Conservation (phyloP, 2,888 invertebrate genomes). For the Tachina lurida region DNA sequence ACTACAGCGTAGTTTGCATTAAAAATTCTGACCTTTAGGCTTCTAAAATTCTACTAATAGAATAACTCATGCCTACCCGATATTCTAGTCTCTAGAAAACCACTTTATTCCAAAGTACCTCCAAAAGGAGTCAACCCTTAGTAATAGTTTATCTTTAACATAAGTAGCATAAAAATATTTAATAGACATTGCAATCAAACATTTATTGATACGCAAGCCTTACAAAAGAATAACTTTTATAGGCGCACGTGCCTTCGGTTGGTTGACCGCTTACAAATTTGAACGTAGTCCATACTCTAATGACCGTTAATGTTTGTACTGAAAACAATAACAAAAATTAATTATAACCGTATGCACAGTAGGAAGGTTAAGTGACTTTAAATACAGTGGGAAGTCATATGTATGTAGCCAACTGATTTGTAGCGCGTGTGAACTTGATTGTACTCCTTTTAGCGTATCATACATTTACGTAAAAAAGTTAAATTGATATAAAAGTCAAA, state of each 20-base stretch:
- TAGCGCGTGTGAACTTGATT: slow-evolving; percentile 62
- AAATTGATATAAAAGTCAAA: slow-evolving; percentile 50
- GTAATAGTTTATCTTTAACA: background rate
- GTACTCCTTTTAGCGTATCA: slow-evolving; percentile 35
- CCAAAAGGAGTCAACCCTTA: background rate
- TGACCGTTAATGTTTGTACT: slow-evolving; percentile 53
- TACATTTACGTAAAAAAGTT: slow-evolving; percentile 41
- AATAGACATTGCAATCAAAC: background rate
- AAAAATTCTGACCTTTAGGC: too few relatives aligned
- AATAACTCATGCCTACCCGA: too few relatives aligned
- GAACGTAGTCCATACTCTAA: slow-evolving; percentile 35
- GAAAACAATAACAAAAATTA: slow-evolving; percentile 55
- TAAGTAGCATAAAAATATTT: background rate
- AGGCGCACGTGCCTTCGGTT: slow-evolving; percentile 37
- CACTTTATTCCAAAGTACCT: too few relatives aligned
- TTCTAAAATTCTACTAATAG: too few relatives aligned
- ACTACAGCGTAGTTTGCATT: too few relatives aligned
- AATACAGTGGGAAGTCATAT: slow-evolving; percentile 76
- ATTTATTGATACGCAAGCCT: slow-evolving; percentile 15
- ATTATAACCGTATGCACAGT: slow-evolving; percentile 66
- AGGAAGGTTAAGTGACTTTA: slow-evolving; percentile 80
- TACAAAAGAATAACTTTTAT: background rate
- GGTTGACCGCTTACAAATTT: background rate
- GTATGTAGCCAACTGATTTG: slow-evolving; percentile 3
- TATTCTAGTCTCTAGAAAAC: too few relatives aligned